Percentiles rank a stretch among this genome's conserved stretches.
Evolutionary conservation across 2,113 vertebrate species (phyloP).

Genomic region (Vidua macroura): DNA sequence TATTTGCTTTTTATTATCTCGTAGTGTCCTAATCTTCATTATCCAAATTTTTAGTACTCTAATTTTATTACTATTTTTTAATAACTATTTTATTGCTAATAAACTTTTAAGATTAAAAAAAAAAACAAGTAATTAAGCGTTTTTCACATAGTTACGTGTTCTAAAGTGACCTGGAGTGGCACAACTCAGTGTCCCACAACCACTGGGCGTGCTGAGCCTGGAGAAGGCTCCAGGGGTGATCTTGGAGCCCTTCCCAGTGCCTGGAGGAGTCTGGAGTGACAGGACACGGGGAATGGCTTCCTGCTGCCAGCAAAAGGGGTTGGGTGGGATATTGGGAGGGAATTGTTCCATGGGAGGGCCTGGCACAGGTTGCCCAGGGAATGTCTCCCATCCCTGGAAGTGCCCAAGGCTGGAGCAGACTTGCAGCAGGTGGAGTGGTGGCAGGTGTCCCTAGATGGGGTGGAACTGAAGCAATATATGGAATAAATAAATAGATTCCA

Average conservation of each 20-base stretch:
- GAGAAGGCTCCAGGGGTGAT: not conserved
- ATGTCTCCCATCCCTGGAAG: not conserved
- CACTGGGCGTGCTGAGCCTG: not conserved
- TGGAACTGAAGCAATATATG: not conserved
- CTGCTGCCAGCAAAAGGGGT: not conserved
- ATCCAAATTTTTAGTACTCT: no score
- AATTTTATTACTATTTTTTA: no score
- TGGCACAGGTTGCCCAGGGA: not conserved
- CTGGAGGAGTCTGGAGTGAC: not conserved
- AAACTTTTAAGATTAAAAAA: no score
- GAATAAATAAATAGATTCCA: no score
- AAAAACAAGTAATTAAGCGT: no score
- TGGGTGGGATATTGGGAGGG: rapidly evolving
- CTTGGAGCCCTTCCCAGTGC: not conserved
- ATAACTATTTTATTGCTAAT: no score
- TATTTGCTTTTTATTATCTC: no score
- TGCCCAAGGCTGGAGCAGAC: not conserved
- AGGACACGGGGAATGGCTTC: not conserved
- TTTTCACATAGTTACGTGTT: not conserved
- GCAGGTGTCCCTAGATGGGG: rapidly evolving
- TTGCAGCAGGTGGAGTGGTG: rapidly evolving
- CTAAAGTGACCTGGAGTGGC: not conserved
- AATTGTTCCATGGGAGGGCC: not conserved
- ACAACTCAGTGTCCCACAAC: rapidly evolving
- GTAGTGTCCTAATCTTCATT: no score